Evolutionary conservation across 2,797 vertebrate species (phyloP), one percentile per base, ranked within the genome.

Genomic region (Spinibarbus caldwelli): DNA sequence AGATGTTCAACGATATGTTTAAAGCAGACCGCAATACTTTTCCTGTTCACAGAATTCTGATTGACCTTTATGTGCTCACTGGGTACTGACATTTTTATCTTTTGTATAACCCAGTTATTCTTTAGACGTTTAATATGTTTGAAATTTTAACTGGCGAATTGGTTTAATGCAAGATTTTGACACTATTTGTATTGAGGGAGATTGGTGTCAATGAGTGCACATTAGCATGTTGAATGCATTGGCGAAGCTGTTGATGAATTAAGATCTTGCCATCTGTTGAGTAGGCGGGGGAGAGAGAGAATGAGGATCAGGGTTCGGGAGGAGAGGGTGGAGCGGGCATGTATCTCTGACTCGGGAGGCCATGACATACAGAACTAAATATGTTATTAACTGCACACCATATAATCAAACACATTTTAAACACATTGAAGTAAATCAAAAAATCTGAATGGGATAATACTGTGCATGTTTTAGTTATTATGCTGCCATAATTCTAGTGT

Each of bases 211-310:
- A 17, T 71, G 83, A 78, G 83, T 78, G 66, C 52, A 78, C 75
- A 78, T 84, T 84, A 78, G 66, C 83, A 78, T 84, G 66, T 78
- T 43, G 59, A 45, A 78, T 78, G 64, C 64, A 78, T 84, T 84
- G 73, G 36, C 75, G 6, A 70, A 68, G 38, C 83, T 36, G 75
- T 84, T 67, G 75, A 90, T 86, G 84, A 85, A 86, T 80, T 89
- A 92, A 91, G 84, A 87, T 57, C 81, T 75, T 87, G 86, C 90
- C 91, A 92, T 93, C 90, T 94, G 92, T 88, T 92, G 87, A 92
- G 86, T 86, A 88, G 86, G 83, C 68, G 80, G 76, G 67, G 36
- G 67, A 72, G 80, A 72, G 23, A 70, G 80, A 86, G 81, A 72
- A 86, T 90, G 87, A 88, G 89, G 89, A 90, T 86, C 86, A 91